Evolutionary conservation across 1,140 invertebrate genomes (phyloP).

Genomic region (Tetramorium alpestre): DNA sequence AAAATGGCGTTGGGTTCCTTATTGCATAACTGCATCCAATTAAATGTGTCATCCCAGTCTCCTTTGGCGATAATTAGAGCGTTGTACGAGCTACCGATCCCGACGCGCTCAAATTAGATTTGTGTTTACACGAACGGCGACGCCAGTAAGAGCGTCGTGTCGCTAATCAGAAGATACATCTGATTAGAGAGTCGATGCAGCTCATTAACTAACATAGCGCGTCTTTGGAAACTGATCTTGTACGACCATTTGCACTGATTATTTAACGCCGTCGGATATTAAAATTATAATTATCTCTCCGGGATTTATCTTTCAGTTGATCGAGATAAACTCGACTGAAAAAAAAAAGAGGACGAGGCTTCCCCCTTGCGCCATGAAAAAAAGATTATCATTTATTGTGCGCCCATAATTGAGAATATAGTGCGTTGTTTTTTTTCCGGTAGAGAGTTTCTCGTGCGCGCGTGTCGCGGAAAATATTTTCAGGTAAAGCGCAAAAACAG

Average conservation of each 20-base stretch:
- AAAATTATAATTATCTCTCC: slow-evolving; percentile 68
- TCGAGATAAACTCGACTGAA: slow-evolving; percentile 1
- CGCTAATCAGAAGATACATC: slow-evolving; percentile 80
- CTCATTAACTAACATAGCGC: slow-evolving; percentile 79
- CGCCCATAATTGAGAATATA: slow-evolving; percentile 45
- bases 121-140: slow-evolving; percentile 75
- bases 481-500: slow-evolving; percentile 38
- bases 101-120: slow-evolving; percentile 77
- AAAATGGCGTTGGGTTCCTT: too few relatives aligned
- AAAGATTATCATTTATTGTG: slow-evolving; percentile 21
- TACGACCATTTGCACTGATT: slow-evolving; percentile 67
- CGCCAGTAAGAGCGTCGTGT: slow-evolving; percentile 58
- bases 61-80: slow-evolving; percentile 70
- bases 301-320: slow-evolving; percentile 59
- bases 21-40: neutral
- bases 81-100: slow-evolving; percentile 62
- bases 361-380: neutral
- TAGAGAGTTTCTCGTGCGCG: neutral
- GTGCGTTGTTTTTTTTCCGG: slow-evolving; percentile 14
- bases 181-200: slow-evolving; percentile 81
- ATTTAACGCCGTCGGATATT: slow-evolving; percentile 67
- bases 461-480: slow-evolving; percentile 55
- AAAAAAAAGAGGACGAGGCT: neutral
- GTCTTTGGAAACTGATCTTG: slow-evolving; percentile 72
- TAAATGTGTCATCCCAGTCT: slow-evolving; percentile 43